Evolutionary conservation across 2,113 vertebrate genomes (phyloP).

Genomic region (Ailurus styani): DNA sequence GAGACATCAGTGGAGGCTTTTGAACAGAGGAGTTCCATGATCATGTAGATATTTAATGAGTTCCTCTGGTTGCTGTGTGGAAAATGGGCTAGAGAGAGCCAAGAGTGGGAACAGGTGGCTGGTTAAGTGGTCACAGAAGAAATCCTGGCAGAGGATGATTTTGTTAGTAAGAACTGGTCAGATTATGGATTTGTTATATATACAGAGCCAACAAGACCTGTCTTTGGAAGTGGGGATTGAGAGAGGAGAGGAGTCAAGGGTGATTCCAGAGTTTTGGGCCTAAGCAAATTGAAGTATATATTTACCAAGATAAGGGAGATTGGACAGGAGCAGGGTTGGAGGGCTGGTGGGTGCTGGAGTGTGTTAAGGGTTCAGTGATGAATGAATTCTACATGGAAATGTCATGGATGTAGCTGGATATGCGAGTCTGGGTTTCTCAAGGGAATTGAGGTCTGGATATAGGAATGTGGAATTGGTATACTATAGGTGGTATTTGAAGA

Average conservation of each 20-base stretch:
- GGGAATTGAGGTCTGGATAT: background rate
- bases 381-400: background rate
- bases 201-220: background rate
- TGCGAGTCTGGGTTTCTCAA: background rate
- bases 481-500: background rate
- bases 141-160: background rate
- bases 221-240: background rate
- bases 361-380: background rate
- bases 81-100: background rate
- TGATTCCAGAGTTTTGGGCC: background rate
- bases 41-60: background rate
- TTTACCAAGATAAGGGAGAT: background rate
- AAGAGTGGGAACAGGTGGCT: background rate
- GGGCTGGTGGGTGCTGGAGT: background rate
- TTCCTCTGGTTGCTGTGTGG: background rate
- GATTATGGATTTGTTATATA: background rate
- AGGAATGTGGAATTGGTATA: background rate
- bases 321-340: background rate
- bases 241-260: background rate
- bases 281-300: background rate
- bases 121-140: background rate
- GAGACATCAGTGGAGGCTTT: background rate
- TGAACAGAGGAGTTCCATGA: background rate
- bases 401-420: background rate
- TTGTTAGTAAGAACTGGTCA: background rate